These are phyloP conservation scores for Notocelia uddmanniana DNA, from an alignment of 2,888 invertebrate genomes.

Conservation along the genomic window DNA sequence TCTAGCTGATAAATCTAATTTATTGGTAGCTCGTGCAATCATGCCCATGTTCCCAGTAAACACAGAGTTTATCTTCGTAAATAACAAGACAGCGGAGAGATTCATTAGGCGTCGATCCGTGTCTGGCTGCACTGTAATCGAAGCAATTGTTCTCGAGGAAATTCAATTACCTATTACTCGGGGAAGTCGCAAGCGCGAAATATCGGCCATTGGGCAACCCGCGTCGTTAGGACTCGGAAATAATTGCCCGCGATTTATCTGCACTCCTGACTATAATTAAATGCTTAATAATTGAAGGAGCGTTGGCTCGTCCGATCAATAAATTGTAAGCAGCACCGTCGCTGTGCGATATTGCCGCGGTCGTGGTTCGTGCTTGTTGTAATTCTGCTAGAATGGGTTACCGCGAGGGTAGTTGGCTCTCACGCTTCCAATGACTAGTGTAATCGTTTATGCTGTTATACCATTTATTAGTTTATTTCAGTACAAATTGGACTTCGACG, in stretches of 20 bases:
- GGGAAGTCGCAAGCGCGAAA: conserved; percentile 68
- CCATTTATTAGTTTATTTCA: conserved; percentile 59
- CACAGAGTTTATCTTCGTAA: conserved; percentile 83
- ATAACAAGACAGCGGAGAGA: conserved; percentile 83
- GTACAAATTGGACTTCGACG: conserved; percentile 47
- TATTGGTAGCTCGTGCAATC: conserved; percentile 83
- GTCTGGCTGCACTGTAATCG: conserved; percentile 80
- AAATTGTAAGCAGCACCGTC: conserved; percentile 65
- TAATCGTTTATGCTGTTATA: conserved; percentile 67
- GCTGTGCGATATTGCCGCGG: conserved; percentile 67
- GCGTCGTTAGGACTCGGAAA: conserved; percentile 77
- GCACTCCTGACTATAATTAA: conserved; percentile 75
- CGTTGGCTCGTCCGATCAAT: conserved; percentile 66
- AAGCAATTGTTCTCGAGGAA: conserved; percentile 84
- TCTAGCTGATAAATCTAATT: conserved; percentile 75
- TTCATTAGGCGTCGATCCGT: conserved; percentile 84
- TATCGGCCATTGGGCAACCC: conserved; percentile 75
- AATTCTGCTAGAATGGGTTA: conserved; percentile 70
- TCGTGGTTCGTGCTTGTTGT: conserved; percentile 79
- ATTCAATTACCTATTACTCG: conserved; percentile 76
- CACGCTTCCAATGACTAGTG: conserved; percentile 77
- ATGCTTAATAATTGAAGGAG: conserved; percentile 80
- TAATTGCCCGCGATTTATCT: conserved; percentile 80
- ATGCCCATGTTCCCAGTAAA: conserved; percentile 82
- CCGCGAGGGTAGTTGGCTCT: conserved; percentile 75